Evolutionary conservation across 2,113 vertebrate species (phyloP), one percentile per base, ranked within the genome.

Genomic region (Sander vitreus): DNA sequence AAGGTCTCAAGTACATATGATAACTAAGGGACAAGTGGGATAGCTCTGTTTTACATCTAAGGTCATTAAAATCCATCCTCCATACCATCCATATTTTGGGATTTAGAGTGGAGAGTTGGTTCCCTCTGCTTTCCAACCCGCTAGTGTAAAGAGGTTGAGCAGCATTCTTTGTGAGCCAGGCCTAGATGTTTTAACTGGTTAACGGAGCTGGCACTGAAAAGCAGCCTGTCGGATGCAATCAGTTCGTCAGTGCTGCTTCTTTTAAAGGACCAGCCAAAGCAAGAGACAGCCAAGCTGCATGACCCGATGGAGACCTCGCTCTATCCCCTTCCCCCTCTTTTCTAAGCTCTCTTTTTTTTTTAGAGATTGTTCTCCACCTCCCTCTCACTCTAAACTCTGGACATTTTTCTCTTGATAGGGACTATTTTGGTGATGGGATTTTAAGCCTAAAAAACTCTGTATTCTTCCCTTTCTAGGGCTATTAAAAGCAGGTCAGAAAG

Each of bases 221-320:
- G 62, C 80, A 78, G 90, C 89, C 89, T 94, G 93, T 93, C 87
- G 66, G 89, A 92, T 91, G 83, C 85, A 90, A 94, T 95, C 86
- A 92, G 77, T 55, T 81, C 21, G 68, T 86, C 73, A 71, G 57
- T 55, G 81, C 74, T 68, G 84, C 89, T 80, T 85, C 74, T 88
- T 92, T 81, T 80, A 83, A 85, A 86, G 66, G 67, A 69, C 84
- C 77, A 90, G 80, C 90, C 85, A 80, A 85, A 81, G 81, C 76
- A 79, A 87, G 62, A 85, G 82, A 69, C 80, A 90, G 84, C 83
- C 79, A 57, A 79, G 88, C 84, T 73, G 85, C 80, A 65, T 75
- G 73, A 78, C 80, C 79, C 63, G 47, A 84, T 78, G 77, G 78
- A 62, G 69, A 60, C 86, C 81, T 68, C 39, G 74, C 57, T 27